Evolutionary conservation across 2,888 invertebrate species (phyloP), one percentile per base, ranked within the genome.

Genomic region (Lepidochitona cinerea): DNA sequence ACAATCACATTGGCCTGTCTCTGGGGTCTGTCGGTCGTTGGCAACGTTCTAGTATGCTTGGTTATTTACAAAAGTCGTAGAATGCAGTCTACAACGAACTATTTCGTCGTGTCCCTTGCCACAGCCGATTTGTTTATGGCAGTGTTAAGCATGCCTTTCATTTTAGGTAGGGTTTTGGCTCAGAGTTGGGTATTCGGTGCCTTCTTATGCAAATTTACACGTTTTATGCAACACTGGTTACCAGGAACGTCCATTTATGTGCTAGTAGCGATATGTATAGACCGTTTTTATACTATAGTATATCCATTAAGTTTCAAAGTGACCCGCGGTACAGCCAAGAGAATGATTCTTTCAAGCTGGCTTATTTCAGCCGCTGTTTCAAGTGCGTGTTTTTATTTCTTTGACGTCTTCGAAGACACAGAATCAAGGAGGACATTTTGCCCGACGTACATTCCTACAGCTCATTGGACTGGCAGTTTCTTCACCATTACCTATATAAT

Each of bases 11-110:
- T 83, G 1, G 23, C 69, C 32, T 26, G 82, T n/a, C 26, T 85
- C 7, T 85, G 85, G 83, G 7, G 77, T 7, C 23, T 79, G 33
- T 80, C 85, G n/a, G 68, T 85, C 26, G 49, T 84, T 6, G 86
- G 87, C 23, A 89, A 89, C 79, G 52, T 79, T 9, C 76, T 90
- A 14, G 88, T 89, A 2, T 86, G 88, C 37, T 23, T 89, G 7
- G 90, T 90, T n/a, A 87, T 90, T 53, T 81, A 85, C 71, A 79
- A 88, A 12, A 88, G 87, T 73, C 77, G 89, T n/a, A 82, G 90
- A 29, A 84, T 90, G 6, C 90, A 90, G 82, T 89, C 89, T 14
- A 90, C 90, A 18, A 90, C 90, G 26, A 90, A 90, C 74, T 89
- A 84, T 74, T 90, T 90, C 77, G 86, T 90, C 4, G 81, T 88